phyloP scores from a whole-genome alignment of 64 coral and sea anemone species.

The Montipora efflorescens region DNA sequence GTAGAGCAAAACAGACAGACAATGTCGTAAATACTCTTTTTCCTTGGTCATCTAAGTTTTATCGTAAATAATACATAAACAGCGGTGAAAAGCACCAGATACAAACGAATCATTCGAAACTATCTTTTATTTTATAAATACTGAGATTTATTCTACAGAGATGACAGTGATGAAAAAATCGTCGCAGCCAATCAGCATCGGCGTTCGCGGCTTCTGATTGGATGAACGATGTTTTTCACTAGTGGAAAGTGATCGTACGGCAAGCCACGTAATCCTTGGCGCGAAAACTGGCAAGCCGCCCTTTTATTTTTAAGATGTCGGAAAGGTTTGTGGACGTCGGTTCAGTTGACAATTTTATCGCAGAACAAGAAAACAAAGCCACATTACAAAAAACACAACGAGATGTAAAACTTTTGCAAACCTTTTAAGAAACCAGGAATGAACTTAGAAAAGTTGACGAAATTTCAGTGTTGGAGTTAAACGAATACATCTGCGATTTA shows the following conservation, averaged over 20 bases:
- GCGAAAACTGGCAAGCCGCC: neutral
- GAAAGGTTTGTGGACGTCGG: neutral
- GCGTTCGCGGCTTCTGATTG: neutral
- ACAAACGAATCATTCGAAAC: too few relatives aligned
- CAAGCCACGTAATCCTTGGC: neutral
- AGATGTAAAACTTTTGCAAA: conserved; percentile 65
- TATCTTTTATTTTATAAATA: neutral
- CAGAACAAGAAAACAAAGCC: conserved; percentile 64
- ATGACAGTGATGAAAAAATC: neutral
- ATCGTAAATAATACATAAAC: too few relatives aligned
- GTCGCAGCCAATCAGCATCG: neutral
- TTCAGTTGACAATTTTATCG: conserved; percentile 40
- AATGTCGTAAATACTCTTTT: too few relatives aligned
- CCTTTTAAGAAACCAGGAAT: conserved; percentile 59
- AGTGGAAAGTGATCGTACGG: neutral
- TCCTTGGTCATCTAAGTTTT: too few relatives aligned
- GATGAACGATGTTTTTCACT: neutral
- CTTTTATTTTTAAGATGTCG: neutral
- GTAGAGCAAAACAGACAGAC: too few relatives aligned
- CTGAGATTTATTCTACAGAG: neutral
- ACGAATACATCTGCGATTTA: conserved; percentile 71
- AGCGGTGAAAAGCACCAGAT: too few relatives aligned
- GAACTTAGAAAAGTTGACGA: conserved; percentile 59
- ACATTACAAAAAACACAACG: conserved; percentile 55
- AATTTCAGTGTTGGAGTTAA: conserved; percentile 64